Percentiles rank a stretch among this genome's conserved stretches.
Evolutionary conservation across 2,888 invertebrate genomes (phyloP).

Genomic region (Smittia aterrima): DNA sequence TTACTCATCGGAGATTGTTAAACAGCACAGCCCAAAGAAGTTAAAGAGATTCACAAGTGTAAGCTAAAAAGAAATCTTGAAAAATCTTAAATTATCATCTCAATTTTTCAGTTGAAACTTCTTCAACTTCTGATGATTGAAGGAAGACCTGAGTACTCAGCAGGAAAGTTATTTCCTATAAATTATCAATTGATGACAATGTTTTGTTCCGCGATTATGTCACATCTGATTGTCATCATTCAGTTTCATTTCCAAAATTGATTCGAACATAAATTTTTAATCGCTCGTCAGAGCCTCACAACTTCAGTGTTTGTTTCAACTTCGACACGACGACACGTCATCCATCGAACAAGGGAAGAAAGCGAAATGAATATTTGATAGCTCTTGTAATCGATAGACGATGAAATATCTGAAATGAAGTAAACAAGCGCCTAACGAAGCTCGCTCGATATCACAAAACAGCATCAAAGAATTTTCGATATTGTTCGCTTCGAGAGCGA

Average conservation of each 20-base stretch:
- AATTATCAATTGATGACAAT: not conserved
- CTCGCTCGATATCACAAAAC: not conserved
- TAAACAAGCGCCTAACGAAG: not conserved
- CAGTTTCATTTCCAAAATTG: not conserved
- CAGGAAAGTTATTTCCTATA: not conserved
- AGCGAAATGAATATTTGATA: no score
- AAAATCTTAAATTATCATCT: not conserved
- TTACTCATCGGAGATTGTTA: not conserved
- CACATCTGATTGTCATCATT: not conserved
- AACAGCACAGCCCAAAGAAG: not conserved
- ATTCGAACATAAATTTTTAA: not conserved
- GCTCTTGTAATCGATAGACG: no score
- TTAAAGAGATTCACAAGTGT: not conserved
- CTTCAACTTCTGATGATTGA: not conserved
- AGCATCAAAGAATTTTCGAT: slow-evolving; percentile 18
- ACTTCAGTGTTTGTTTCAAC: not conserved
- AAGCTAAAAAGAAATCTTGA: no score
- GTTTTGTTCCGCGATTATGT: not conserved
- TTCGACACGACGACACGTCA: not conserved
- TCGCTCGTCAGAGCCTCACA: not conserved
- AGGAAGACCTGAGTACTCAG: not conserved
- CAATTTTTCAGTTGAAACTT: not conserved
- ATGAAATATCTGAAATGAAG: no score
- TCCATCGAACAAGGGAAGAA: no score
- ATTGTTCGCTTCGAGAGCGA: not conserved